Base-by-base conservation (phyloP, 1,140 invertebrate genomes). In the Limonius californicus region DNA sequence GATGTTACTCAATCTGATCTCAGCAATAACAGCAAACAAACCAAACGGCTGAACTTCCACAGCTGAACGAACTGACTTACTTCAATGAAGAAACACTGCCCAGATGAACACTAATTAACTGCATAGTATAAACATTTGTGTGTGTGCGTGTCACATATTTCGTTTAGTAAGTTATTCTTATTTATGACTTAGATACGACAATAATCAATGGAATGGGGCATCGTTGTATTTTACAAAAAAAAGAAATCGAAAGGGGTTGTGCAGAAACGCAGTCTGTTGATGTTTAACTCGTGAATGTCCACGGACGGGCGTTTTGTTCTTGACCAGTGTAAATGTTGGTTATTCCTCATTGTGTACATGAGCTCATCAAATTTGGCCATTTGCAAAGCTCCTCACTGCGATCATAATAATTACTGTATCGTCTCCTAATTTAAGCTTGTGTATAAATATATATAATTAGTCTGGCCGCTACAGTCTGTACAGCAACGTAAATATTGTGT, bases 131-230 rank as follows among this genome's bases (percentile, higher is more conserved):
- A 39, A 39, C 35, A 39, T 39, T 39, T 39, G 35, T 39, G n/a
- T 39, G 35, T 50, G 20, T 50, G 42, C 42, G 20, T 50, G 45
- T 50, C 12, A 19, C 9, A 50, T n/a, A n/a, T 21, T 50, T 18
- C 35, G 35, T 50, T n/a, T 50, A 50, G 45, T 21, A 50, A 50
- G 20, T 50, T 50, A 50, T 50, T 50, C 15, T 50, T 50, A 50
- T 50, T 50, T 50, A 50, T 47, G 68, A 59, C 64, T 68, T 71
- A 70, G 64, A 68, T 64, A 68, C 68, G 72, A 74, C 72, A 74
- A 74, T 74, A 74, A 74, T 68, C 60, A 62, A 59, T 57, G 70
- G 70, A 72, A 74, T 74, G 72, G 63, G 72, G 72, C 72, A 70
- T 50, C 15, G 45, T 69, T 63, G 60, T 68, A 67, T 62, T 62